phyloP scores from a whole-genome alignment of 2,888 invertebrate species.

The Itoplectis maculator region DNA sequence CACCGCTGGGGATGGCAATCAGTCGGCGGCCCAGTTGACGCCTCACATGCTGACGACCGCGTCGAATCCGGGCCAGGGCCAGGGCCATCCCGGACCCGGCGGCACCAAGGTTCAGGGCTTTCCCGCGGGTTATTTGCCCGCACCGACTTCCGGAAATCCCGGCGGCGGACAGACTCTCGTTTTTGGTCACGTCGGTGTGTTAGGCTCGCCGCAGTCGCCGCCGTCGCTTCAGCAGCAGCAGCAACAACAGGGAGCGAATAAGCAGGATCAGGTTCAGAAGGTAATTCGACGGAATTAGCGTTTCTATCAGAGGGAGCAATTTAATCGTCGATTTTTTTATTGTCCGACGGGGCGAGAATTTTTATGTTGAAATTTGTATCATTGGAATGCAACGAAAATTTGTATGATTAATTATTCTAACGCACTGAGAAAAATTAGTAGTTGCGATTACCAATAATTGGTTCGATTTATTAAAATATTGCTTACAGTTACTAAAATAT shows the following conservation, averaged over 20 bases:
- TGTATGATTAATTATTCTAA: too few species aligned
- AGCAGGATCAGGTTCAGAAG: conserved; percentile 83
- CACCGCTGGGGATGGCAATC: conserved; percentile 93
- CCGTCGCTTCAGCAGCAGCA: conserved; percentile 80
- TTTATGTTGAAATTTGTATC: too few species aligned
- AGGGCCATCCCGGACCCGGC: conserved; percentile 79
- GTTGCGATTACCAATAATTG: too few species aligned
- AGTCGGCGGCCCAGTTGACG: conserved; percentile 89
- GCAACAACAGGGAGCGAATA: conserved; percentile 80
- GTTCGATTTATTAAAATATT: too few species aligned
- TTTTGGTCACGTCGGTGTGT: conserved; percentile 90
- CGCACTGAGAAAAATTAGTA: too few species aligned
- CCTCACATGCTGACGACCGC: conserved; percentile 93
- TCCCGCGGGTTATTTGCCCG: conserved; percentile 91
- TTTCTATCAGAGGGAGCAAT: too few species aligned
- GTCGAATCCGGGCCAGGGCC: conserved; percentile 81
- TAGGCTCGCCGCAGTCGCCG: conserved; percentile 87
- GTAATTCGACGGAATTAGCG: conserved; percentile 70
- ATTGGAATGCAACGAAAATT: too few species aligned
- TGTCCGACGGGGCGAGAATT: too few species aligned
- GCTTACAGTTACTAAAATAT: too few species aligned
- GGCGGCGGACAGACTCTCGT: conserved; percentile 89
- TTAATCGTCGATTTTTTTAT: too few species aligned
- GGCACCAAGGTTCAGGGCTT: conserved; percentile 84
- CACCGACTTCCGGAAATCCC: conserved; percentile 91